These are phyloP conservation scores for Buceros bicornis DNA, from an alignment of 2,797 vertebrate species.

Conservation along the genomic window DNA sequence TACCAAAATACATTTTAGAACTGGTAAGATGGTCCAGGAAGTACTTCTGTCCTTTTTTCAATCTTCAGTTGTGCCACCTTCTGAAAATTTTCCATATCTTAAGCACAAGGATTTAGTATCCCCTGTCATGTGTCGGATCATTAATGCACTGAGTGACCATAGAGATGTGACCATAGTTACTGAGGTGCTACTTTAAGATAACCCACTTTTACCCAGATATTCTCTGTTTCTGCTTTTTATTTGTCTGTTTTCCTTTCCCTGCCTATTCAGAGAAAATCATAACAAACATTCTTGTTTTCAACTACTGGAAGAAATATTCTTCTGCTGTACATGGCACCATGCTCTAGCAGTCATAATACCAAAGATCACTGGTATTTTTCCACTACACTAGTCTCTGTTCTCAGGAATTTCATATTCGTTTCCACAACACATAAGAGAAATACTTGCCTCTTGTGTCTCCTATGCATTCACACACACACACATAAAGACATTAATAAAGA, in stretches of 20 bases:
- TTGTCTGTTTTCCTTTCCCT: neutral
- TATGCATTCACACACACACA: neutral
- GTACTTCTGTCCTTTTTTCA: neutral
- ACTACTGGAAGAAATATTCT: neutral
- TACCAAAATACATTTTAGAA: neutral
- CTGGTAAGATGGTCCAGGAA: neutral
- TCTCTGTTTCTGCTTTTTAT: neutral
- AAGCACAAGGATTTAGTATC: neutral
- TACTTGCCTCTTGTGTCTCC: neutral
- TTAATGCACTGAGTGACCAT: neutral
- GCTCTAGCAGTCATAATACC: neutral
- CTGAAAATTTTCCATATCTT: neutral
- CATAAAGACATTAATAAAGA: neutral
- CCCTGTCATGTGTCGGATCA: neutral
- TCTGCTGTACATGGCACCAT: neutral
- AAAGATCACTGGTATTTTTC: neutral
- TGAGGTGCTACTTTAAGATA: neutral
- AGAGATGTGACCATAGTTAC: neutral
- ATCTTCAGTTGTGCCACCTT: neutral
- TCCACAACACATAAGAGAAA: neutral
- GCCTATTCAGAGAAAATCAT: neutral
- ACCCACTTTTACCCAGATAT: neutral
- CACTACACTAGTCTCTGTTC: neutral
- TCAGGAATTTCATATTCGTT: neutral
- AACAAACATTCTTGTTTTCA: neutral